These are phyloP conservation scores for Epizoanthus stellaris DNA, from an alignment of 92 coral and sea anemone genomes.

Conservation along the genomic window DNA sequence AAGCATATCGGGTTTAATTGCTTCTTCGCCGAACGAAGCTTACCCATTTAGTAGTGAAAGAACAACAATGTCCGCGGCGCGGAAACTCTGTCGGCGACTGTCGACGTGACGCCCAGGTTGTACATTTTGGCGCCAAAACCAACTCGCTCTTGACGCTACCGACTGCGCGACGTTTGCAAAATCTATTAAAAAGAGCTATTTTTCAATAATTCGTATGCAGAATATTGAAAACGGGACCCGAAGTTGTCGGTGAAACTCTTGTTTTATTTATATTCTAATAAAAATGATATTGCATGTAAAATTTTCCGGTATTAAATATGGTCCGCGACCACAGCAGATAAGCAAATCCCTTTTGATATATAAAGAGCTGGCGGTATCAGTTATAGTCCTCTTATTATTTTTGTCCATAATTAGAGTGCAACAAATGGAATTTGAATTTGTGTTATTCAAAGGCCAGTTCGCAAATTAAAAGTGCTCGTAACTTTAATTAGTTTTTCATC, in stretches of 20 bases:
- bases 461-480: not conserved
- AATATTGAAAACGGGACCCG: not conserved
- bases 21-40: not conserved
- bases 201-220: not conserved
- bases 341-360: constrained; percentile 2
- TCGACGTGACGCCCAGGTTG: not conserved
- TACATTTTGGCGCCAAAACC: not conserved
- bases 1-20: not conserved
- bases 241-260: not conserved
- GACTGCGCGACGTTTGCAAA: not conserved
- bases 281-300: constrained; percentile 1
- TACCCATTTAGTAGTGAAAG: not conserved
- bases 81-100: too few species aligned
- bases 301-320: too few species aligned
- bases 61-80: not conserved
- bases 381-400: not conserved
- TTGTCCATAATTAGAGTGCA: not conserved
- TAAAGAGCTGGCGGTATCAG: too few species aligned
- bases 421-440: not conserved
- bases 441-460: constrained; percentile 3
- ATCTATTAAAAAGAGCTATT: not conserved
- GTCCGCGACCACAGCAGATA: too few species aligned
- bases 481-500: constrained; percentile 14
- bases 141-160: not conserved
- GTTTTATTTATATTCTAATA: not conserved